A percentile compares a stretch with the other conserved stretches of the same genome.
These are phyloP conservation scores for Todiramphus saurophagus DNA, from an alignment of 2,113 vertebrate genomes.

Conservation along the genomic window DNA sequence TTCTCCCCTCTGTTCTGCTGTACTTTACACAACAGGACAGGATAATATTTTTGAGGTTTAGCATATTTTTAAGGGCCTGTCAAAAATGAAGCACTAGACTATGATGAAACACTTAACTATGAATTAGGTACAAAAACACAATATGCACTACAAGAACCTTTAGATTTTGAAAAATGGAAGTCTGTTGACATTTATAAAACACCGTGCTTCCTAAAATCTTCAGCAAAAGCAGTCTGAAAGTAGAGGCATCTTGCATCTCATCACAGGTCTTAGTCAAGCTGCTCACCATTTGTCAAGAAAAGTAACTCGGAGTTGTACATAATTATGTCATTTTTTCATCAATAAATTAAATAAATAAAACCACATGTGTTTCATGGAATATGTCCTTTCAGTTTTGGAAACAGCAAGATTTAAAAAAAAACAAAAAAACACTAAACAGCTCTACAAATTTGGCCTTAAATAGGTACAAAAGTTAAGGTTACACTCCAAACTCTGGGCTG, in stretches of 20 bases:
- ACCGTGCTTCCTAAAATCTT: conserved; percentile 22
- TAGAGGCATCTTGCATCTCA: neutral
- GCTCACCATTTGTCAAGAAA: neutral
- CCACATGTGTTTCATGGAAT: neutral
- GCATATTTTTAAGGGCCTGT: conserved; percentile 73
- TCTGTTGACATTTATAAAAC: neutral
- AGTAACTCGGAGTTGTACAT: neutral
- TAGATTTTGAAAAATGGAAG: neutral
- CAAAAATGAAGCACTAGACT: conserved; percentile 73
- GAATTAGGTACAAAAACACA: conserved; percentile 47
- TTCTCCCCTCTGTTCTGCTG: conserved; percentile 28
- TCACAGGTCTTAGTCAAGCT: neutral
- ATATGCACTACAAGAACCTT: neutral
- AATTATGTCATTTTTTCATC: neutral
- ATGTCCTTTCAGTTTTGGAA: neutral
- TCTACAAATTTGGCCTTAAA: neutral
- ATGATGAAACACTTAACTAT: conserved; percentile 63
- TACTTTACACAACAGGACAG: conserved; percentile 53
- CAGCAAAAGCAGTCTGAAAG: neutral
- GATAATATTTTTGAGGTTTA: conserved; percentile 66
- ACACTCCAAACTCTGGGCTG: neutral
- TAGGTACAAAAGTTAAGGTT: neutral
- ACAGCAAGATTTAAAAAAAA: neutral
- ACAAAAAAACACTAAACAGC: neutral
- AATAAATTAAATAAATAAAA: neutral